Evolutionary conservation across 2,797 vertebrate genomes (phyloP).

Genomic region (Eulemur albifrons): DNA sequence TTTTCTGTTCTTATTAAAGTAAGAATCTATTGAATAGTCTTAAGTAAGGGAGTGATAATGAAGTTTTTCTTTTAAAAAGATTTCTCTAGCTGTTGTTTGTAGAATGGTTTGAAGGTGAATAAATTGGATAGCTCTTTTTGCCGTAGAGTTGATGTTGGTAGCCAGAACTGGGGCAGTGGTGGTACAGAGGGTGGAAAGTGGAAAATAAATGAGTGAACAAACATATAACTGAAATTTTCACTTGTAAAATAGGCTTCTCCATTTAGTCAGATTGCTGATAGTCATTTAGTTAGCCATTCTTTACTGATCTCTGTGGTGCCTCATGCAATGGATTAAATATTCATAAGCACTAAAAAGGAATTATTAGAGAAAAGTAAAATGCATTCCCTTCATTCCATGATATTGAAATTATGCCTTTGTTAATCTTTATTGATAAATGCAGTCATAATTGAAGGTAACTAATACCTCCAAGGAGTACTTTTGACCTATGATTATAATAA

Average conservation of each 20-base stretch:
- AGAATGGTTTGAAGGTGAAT: not conserved
- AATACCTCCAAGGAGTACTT: not conserved
- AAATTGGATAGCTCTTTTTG: not conserved
- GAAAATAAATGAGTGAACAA: not conserved
- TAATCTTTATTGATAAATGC: not conserved
- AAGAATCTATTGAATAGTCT: not conserved
- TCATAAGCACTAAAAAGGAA: not conserved
- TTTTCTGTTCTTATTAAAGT: constrained; percentile 14
- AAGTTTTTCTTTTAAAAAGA: not conserved
- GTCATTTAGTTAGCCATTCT: not conserved
- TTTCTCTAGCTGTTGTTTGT: not conserved
- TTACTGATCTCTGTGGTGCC: not conserved
- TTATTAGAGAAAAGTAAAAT: not conserved
- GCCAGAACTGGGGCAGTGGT: not conserved
- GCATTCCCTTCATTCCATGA: not conserved
- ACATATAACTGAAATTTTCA: not conserved
- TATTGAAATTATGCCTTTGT: not conserved
- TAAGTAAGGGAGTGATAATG: not conserved
- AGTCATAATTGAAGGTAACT: not conserved
- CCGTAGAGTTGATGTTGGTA: not conserved
- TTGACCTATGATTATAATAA: not conserved
- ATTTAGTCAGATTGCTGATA: not conserved
- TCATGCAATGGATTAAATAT: not conserved
- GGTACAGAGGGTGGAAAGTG: not conserved
- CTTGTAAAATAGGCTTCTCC: not conserved